Base-by-base conservation (phyloP, 2,797 vertebrate genomes). In the Halcyon smyrnensis region DNA sequence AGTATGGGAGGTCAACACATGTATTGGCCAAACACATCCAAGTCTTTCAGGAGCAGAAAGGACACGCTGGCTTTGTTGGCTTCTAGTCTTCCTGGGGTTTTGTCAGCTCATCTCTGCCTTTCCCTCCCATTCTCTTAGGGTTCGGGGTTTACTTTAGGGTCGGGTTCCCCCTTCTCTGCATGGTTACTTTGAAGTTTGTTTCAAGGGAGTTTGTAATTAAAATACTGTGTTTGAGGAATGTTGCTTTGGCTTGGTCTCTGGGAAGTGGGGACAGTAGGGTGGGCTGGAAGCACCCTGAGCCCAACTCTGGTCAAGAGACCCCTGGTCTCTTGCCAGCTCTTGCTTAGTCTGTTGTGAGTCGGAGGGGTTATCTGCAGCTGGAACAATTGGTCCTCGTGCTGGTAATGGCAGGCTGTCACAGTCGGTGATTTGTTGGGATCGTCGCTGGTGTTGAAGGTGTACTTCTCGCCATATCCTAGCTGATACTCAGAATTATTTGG, bases 41-140 rank as follows among this genome's bases (percentile, higher is more conserved):
- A 53, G 87, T 64, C 84, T 90, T 81, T 86, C 54, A 84, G 46
- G 65, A 93, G 85, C 57, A 95, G 90, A 90, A 90, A n/a, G 67
- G 51, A 73, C 46, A 1, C 12, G 46, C 62, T n/a, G 46, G 78
- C 93, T 90, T 84, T 75, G 32, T 50, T 95, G 83, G 67, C 69
- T 81, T 84, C 39, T 0, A 2, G 12, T 69, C 54, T 86, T 86
- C 32, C 30, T 78, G 37, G 15, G 75, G 13, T 54, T 54, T 27
- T 68, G 21, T 94, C 79, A 68, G 36, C 11, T 32, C 68, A 53
- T 37, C n/a, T 88, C 39, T 87, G 78, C 51, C 48, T 83, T 95
- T 90, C 73, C 57, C 74, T 84, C 50, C 41, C 60, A 7, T 37
- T 88, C 20, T 76, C 6, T 16, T 86, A 37, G 17, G 15, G 11